phyloP scores from a whole-genome alignment of 2,888 invertebrate genomes.

The Lepidocyrtinus sp. region DNA sequence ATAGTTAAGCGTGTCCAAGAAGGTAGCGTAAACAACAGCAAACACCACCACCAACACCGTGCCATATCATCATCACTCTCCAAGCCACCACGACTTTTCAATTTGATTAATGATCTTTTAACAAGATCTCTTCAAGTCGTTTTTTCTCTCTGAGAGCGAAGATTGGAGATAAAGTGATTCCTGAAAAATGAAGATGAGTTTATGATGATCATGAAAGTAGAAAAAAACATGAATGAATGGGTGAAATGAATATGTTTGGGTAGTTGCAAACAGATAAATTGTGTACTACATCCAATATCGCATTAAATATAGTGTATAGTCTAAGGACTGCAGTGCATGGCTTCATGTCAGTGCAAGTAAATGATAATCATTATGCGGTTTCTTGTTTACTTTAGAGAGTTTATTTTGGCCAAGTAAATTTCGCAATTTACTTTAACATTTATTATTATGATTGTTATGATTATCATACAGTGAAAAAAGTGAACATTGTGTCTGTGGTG shows the following conservation, averaged over 20 bases:
- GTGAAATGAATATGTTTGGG: not conserved
- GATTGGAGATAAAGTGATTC: not conserved
- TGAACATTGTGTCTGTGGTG: slow-evolving; percentile 25
- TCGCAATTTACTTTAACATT: slow-evolving; percentile 41
- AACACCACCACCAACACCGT: slow-evolving; percentile 19
- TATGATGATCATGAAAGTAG: not conserved
- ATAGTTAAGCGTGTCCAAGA: not conserved
- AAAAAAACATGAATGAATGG: not conserved
- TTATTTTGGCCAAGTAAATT: slow-evolving; percentile 20
- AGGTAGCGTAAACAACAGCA: slow-evolving; percentile 19
- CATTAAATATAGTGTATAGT: not conserved
- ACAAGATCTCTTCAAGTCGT: slow-evolving; percentile 39
- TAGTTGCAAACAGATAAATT: not conserved
- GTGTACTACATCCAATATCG: not conserved
- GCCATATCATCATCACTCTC: not conserved
- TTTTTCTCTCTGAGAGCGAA: not conserved
- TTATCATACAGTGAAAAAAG: slow-evolving; percentile 37
- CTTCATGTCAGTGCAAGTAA: too few species aligned
- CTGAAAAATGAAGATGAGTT: not conserved
- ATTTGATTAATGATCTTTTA: slow-evolving; percentile 60
- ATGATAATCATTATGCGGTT: not conserved
- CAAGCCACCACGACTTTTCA: slow-evolving; percentile 42
- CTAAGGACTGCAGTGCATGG: too few species aligned
- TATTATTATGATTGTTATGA: slow-evolving; percentile 54
- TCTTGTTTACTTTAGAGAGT: too few species aligned